A percentile compares a stretch with the other conserved stretches of the same genome.
Conservation (phyloP, 1,140 invertebrate species). For the Stegodyphus dumicola region DNA sequence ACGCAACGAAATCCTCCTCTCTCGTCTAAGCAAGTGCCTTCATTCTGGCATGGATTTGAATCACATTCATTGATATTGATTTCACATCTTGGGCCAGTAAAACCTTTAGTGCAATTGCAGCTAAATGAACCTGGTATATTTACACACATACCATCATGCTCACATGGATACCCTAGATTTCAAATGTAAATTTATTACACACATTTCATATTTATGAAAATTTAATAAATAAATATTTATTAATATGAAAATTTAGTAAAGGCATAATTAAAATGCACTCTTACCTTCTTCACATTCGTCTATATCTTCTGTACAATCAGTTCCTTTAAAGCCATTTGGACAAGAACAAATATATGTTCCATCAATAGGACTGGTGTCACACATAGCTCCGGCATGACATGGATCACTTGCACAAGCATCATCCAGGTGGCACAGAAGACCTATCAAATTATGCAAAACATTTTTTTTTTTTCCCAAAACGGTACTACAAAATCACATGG, state of each 20-base stretch:
- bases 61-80: slow-evolving; percentile 85
- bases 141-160: slow-evolving; percentile 76
- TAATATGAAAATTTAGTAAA: background rate
- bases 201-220: background rate
- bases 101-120: slow-evolving; percentile 91
- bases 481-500: no score
- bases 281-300: slow-evolving; percentile 95
- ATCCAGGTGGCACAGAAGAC: slow-evolving; percentile 92
- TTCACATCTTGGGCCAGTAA: slow-evolving; percentile 90
- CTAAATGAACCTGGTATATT: slow-evolving; percentile 94
- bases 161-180: slow-evolving; percentile 68
- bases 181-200: background rate
- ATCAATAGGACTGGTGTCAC: slow-evolving; percentile 95
- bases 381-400: slow-evolving; percentile 91
- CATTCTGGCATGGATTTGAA: slow-evolving; percentile 92
- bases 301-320: slow-evolving; percentile 92
- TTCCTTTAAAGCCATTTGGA: slow-evolving; percentile 88
- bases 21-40: slow-evolving; percentile 92
- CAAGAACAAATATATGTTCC: slow-evolving; percentile 95
- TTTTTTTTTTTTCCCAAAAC: background rate
- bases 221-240: background rate
- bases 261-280: slow-evolving; percentile 6
- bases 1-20: slow-evolving; percentile 93
- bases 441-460: slow-evolving; percentile 71
- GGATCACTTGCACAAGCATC: slow-evolving; percentile 97